Evolutionary conservation across 2,113 vertebrate species (phyloP).

Genomic region (Gadus macrocephalus): DNA sequence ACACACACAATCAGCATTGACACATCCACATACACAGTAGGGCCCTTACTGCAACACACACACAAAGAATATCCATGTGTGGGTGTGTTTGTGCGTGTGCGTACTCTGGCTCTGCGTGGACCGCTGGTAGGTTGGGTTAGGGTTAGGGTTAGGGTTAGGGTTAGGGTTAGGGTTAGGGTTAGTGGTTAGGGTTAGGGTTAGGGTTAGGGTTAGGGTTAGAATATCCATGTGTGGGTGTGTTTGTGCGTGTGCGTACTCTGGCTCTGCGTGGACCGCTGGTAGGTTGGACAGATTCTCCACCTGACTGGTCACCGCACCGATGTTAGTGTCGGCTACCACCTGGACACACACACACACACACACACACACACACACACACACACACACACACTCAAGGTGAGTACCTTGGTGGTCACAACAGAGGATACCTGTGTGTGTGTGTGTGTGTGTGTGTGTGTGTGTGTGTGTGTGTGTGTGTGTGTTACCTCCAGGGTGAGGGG

Average conservation of each 20-base stretch:
- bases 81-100: conserved; percentile 43
- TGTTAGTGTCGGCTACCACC: conserved; percentile 94
- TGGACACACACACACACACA: conserved; percentile 42
- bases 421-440: neutral
- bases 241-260: conserved; percentile 76
- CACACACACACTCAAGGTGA: neutral
- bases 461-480: conserved; percentile 16
- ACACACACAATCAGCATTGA: no score
- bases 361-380: conserved; percentile 13
- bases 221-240: neutral
- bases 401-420: neutral
- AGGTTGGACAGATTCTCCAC: conserved; percentile 82
- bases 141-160: no score
- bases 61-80: neutral
- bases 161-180: no score
- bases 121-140: conserved; percentile 59
- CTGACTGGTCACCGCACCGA: conserved; percentile 86
- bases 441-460: neutral
- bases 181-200: no score
- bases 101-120: conserved; percentile 78
- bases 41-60: neutral
- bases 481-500: conserved; percentile 87
- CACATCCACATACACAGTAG: no score
- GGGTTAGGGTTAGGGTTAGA: no score
- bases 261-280: conserved; percentile 61